Base-by-base conservation (phyloP, 2,113 vertebrate species). In the Pelusios castaneus region DNA sequence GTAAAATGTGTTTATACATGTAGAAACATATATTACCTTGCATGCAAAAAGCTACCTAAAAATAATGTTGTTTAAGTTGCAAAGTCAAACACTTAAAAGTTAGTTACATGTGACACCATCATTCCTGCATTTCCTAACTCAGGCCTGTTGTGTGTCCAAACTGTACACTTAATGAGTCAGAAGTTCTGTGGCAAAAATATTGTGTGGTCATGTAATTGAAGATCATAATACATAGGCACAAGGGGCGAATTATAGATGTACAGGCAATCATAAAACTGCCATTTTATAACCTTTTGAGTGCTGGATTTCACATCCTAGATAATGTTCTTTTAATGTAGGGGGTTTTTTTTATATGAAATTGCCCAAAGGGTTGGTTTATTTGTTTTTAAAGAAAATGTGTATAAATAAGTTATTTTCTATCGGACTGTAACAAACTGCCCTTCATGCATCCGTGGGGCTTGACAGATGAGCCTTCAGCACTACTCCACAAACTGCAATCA, bases 61-160 rank as follows among this genome's bases (percentile, higher is more conserved):
- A 87, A 78, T 84, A 93, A 56, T 82, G 82, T 84, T 93, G 73
- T 91, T 91, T 96, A 81, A 52, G 54, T 95, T 95, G 78, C 47
- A 76, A 84, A 91, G 83, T 89, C 31, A 83, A 45, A 52, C 67
- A 16, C 31, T 56, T 11, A 11, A 78, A 77, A 87, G 16, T 91
- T 95, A n/a, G 85, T 47, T 47, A 10, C 47, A 47, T 47, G 47
- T 47, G 47, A 47, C 47, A 47, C 47, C 10, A 10, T 47, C 6
- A 47, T 47, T 47, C 47, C 47, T 47, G 47, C 47, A 47, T 47
- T 47, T 6, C 47, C 95, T 91, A 83, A 84, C 91, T 93, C 41
- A 82, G 55, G 82, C 95, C 25, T 31, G 91, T 93, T 87, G 21
- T 19, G 31, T 49, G 56, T 92, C 89, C 86, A 85, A 73, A 43